These are phyloP conservation scores for Lathronympha strigana DNA, from an alignment of 2,888 invertebrate species.

Conservation along the genomic window DNA sequence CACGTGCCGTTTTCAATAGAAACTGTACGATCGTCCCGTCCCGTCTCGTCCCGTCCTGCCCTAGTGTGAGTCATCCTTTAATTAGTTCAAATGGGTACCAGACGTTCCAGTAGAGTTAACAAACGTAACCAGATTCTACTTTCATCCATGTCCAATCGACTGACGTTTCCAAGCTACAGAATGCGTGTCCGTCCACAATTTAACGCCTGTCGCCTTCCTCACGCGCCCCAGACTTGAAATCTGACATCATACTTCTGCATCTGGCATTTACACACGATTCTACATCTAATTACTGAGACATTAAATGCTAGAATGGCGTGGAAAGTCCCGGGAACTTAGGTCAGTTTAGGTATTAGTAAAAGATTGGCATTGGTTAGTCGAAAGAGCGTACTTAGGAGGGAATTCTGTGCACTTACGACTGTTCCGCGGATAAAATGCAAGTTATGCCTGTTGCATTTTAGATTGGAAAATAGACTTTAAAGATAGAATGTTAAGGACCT, in stretches of 20 bases:
- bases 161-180: constrained; percentile 34
- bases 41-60: too few species aligned
- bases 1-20: too few species aligned
- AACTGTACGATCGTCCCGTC: too few species aligned
- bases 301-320: not conserved
- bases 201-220: constrained; percentile 54
- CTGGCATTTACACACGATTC: not conserved
- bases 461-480: not conserved
- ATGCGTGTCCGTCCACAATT: constrained; percentile 53
- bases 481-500: not conserved
- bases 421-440: not conserved
- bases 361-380: not conserved
- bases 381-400: not conserved
- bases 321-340: not conserved
- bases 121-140: not conserved
- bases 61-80: too few species aligned
- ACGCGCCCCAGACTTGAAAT: not conserved
- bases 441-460: not conserved
- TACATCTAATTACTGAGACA: not conserved
- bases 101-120: too few species aligned
- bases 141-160: not conserved
- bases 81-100: too few species aligned
- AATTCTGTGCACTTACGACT: not conserved
- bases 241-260: constrained; percentile 7
- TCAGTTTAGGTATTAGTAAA: not conserved